phyloP scores from a whole-genome alignment of 2,797 vertebrate genomes.

The Enteromius viviparus region DNA sequence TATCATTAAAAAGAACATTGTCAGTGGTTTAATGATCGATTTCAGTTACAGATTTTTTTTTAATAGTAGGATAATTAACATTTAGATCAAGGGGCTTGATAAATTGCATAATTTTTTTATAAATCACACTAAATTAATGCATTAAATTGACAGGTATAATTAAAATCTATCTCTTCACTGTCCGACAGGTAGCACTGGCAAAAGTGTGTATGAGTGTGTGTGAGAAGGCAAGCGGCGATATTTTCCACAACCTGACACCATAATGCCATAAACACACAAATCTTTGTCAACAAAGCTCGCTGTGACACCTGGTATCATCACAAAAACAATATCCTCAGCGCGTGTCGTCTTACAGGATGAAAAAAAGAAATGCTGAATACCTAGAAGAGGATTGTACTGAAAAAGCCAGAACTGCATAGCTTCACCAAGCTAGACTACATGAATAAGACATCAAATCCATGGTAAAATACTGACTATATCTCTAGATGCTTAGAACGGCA shows the following conservation, averaged over 20 bases:
- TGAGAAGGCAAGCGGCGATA: neutral
- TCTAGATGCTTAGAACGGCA: constrained; percentile 18
- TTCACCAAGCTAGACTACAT: constrained; percentile 44
- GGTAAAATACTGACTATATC: constrained; percentile 49
- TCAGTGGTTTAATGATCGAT: neutral
- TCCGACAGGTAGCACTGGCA: neutral
- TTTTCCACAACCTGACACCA: constrained; percentile 27
- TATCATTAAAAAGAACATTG: neutral
- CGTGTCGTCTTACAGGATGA: neutral
- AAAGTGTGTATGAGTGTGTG: neutral
- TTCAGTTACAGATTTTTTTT: neutral
- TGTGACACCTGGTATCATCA: constrained; percentile 37
- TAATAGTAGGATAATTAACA: neutral
- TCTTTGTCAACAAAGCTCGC: constrained; percentile 35
- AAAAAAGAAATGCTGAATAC: constrained; percentile 5
- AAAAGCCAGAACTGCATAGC: constrained; percentile 39
- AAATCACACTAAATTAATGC: neutral
- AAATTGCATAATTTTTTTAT: neutral
- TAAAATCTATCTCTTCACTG: neutral
- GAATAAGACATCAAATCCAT: constrained; percentile 59
- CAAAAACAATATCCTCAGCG: constrained; percentile 23
- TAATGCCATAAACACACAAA: constrained; percentile 43
- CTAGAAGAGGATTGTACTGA: constrained; percentile 24
- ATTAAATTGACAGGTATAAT: constrained; percentile 8
- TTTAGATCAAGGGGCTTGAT: neutral